phyloP scores from a whole-genome alignment of 2,797 vertebrate species.

The Acanthurus leucopareius region DNA sequence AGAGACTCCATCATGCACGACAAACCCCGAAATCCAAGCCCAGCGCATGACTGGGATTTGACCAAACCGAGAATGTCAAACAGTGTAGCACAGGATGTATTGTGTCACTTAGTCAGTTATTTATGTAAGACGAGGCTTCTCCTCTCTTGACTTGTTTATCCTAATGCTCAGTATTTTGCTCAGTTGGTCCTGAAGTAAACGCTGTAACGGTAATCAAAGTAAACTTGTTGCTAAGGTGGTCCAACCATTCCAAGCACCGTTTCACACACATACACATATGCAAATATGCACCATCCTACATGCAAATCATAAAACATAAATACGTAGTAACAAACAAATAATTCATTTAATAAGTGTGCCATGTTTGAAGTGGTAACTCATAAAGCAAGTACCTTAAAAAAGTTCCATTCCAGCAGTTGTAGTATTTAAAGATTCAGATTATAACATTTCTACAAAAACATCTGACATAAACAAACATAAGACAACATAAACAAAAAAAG shows the following conservation, averaged over 20 bases:
- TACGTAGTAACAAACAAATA: neutral
- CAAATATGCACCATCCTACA: neutral
- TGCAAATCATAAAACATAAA: neutral
- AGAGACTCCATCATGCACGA: constrained; percentile 27
- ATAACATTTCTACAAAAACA: constrained; percentile 1
- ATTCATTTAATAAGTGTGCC: too few relatives aligned
- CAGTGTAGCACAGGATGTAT: neutral
- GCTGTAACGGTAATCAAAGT: neutral
- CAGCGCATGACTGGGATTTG: constrained; percentile 58
- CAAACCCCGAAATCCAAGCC: constrained; percentile 33
- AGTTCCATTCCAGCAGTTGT: neutral
- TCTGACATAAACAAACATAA: too few relatives aligned
- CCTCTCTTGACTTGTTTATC: neutral
- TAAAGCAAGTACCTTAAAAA: too few relatives aligned
- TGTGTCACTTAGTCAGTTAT: neutral
- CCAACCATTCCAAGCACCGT: neutral
- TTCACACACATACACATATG: neutral
- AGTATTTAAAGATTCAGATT: neutral
- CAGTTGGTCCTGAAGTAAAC: neutral
- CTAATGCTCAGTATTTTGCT: neutral
- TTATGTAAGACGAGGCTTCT: neutral
- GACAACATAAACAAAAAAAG: neutral
- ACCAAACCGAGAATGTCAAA: constrained; percentile 23
- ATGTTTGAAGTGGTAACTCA: too few relatives aligned
- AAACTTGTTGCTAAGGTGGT: neutral